phyloP scores from a whole-genome alignment of 1,140 invertebrate genomes.

The Ceratina australensis region DNA sequence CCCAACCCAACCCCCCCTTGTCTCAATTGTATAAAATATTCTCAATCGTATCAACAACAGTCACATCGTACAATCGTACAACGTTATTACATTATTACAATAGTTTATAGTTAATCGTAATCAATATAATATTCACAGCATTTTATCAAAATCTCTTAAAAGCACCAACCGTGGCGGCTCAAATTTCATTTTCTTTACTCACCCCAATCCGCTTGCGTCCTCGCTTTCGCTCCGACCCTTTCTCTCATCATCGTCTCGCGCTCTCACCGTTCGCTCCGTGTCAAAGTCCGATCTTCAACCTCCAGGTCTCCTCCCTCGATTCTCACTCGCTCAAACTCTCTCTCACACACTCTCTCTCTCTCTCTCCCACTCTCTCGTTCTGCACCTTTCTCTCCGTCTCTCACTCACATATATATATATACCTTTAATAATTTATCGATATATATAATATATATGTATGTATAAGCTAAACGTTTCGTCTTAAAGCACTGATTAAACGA shows the following conservation, averaged over 20 bases:
- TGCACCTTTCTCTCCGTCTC: constrained; percentile 5
- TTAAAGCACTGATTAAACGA: constrained; percentile 80
- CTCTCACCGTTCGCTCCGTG: neutral
- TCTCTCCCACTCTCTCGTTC: constrained; percentile 6
- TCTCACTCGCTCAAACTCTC: constrained; percentile 35
- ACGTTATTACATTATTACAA: constrained; percentile 78
- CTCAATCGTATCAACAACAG: constrained; percentile 79
- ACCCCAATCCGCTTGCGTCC: constrained; percentile 16
- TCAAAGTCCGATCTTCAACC: constrained; percentile 20
- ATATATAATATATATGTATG: constrained; percentile 64
- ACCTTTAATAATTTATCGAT: constrained; percentile 62
- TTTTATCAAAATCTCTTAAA: constrained; percentile 80
- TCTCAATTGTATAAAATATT: constrained; percentile 79
- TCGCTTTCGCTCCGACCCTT: neutral
- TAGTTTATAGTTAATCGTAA: constrained; percentile 77
- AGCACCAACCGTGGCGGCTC: constrained; percentile 77
- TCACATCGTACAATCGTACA: constrained; percentile 77
- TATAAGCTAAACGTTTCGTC: constrained; percentile 77
- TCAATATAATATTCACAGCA: constrained; percentile 80
- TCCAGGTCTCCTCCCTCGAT: constrained; percentile 46
- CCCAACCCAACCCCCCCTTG: too few species aligned
- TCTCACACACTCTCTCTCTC: neutral
- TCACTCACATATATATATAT: constrained; percentile 53
- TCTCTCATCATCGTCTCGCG: neutral
- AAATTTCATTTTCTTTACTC: constrained; percentile 49